Conservation (phyloP, 2,797 vertebrate species). For the Hirundo rustica region DNA sequence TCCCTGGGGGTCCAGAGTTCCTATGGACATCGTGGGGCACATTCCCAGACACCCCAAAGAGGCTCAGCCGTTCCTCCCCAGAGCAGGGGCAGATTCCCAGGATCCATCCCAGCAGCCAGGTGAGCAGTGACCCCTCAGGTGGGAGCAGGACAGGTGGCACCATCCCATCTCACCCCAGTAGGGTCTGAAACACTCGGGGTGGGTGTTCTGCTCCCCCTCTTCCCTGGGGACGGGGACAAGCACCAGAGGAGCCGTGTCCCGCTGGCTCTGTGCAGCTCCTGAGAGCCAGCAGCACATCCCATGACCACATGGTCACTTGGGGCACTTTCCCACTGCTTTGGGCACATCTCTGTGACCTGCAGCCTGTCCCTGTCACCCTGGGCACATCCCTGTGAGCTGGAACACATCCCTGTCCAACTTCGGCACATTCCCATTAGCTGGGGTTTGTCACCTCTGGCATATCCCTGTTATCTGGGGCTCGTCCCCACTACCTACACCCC, state of each 20-base stretch:
- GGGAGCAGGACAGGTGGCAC: not conserved
- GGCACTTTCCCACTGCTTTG: no score
- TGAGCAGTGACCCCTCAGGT: not conserved
- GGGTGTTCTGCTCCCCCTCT: not conserved
- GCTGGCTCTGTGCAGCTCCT: rapidly evolving
- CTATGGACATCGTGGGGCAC: rapidly evolving
- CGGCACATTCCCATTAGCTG: no score
- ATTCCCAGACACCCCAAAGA: rapidly evolving
- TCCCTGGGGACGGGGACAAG: not conserved
- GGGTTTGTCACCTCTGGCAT: not conserved
- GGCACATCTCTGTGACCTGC: not conserved
- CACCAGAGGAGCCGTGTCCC: rapidly evolving
- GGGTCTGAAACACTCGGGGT: not conserved
- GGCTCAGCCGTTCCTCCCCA: not conserved
- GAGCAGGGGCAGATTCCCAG: not conserved
- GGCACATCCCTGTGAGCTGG: not conserved
- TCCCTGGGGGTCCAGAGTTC: not conserved
- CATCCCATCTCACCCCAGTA: not conserved
- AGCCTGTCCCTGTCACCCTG: not conserved
- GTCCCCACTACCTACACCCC: not conserved
- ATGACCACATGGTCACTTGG: not conserved
- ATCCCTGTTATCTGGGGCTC: not conserved
- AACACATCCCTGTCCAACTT: no score
- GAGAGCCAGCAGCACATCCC: not conserved
- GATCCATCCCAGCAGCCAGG: not conserved